Evolutionary conservation across 2,113 vertebrate species (phyloP).

Genomic region (Pongo abelii): DNA sequence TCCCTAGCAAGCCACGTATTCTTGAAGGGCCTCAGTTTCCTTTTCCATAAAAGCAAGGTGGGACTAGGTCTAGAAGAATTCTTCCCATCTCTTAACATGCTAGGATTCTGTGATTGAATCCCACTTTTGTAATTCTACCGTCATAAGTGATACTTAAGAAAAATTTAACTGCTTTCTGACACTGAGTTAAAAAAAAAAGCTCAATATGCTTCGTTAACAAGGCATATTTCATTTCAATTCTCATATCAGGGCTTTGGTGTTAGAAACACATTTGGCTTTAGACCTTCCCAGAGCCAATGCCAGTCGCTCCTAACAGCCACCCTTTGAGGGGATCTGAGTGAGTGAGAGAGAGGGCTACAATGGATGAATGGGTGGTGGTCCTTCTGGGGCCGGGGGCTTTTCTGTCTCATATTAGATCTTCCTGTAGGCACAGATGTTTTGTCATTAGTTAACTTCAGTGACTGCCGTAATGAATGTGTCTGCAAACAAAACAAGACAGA

Average conservation of each 20-base stretch:
- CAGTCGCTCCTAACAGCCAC: rapidly evolving
- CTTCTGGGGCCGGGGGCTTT: background rate
- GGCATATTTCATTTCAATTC: background rate
- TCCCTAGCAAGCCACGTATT: background rate
- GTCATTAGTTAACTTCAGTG: background rate
- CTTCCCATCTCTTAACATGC: background rate
- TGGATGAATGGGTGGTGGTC: background rate
- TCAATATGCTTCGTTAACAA: background rate
- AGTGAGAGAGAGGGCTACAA: background rate
- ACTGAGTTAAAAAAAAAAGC: background rate
- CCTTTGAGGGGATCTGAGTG: background rate
- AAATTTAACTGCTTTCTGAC: background rate
- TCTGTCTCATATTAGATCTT: background rate
- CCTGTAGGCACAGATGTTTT: background rate
- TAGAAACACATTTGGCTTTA: background rate
- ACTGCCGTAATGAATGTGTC: background rate
- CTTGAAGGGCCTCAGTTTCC: background rate
- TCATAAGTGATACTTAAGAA: background rate
- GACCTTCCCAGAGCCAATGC: background rate
- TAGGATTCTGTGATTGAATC: background rate
- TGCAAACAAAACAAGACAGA: background rate
- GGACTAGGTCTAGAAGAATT: background rate
- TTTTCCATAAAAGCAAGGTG: background rate
- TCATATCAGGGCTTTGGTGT: background rate
- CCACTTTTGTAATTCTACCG: background rate